Percentiles rank a stretch among this genome's conserved stretches.
These are phyloP conservation scores for Calonectris borealis DNA, from an alignment of 2,113 vertebrate genomes.

Conservation along the genomic window DNA sequence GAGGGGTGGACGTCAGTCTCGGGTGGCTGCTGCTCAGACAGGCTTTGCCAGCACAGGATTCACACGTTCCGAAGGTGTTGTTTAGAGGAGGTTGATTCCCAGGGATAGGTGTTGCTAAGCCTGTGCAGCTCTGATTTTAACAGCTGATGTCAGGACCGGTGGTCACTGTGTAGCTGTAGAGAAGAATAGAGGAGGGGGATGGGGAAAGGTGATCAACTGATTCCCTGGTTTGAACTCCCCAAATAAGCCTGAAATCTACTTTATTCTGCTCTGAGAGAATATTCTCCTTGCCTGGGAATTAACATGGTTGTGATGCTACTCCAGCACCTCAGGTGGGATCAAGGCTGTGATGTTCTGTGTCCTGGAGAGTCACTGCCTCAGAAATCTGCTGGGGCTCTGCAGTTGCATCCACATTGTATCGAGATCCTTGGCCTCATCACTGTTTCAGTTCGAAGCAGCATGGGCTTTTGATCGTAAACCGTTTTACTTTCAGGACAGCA, in stretches of 20 bases:
- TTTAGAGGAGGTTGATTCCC: background rate
- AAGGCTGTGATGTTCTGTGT: constrained; percentile 38
- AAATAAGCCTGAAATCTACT: constrained; percentile 38
- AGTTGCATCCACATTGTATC: background rate
- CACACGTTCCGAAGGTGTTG: background rate
- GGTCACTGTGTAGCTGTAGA: background rate
- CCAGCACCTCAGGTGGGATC: constrained; percentile 1
- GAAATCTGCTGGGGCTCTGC: background rate
- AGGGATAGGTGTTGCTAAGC: background rate
- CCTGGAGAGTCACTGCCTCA: background rate
- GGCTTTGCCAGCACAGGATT: background rate
- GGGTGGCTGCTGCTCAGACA: background rate
- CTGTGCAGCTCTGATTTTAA: background rate
- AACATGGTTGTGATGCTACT: constrained; percentile 16
- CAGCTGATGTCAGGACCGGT: background rate
- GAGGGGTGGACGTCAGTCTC: background rate
- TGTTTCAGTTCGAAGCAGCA: background rate
- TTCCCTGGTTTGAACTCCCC: background rate
- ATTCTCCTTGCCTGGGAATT: constrained; percentile 12
- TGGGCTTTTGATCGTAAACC: background rate
- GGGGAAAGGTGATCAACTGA: background rate
- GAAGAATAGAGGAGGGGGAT: background rate
- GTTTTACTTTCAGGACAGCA: background rate
- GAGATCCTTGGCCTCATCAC: background rate
- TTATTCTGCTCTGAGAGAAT: constrained; percentile 19